phyloP scores from a whole-genome alignment of 2,797 vertebrate species.

The Dicrostonyx torquatus region DNA sequence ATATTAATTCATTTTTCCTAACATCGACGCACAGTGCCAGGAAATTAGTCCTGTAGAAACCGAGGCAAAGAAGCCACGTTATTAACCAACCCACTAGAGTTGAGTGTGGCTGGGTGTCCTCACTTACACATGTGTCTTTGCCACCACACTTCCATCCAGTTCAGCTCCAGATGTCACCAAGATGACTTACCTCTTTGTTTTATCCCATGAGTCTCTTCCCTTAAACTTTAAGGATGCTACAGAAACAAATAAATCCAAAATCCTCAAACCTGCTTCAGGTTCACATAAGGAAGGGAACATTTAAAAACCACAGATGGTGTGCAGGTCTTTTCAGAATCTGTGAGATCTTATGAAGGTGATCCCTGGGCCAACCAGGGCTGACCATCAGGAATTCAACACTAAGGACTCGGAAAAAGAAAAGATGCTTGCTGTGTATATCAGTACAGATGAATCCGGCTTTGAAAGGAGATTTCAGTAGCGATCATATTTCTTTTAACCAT shows the following conservation, averaged over 20 bases:
- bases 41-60: constrained; percentile 45
- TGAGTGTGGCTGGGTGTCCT: not conserved
- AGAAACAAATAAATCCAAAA: not conserved
- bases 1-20: constrained; percentile 63
- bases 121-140: not conserved
- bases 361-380: not conserved
- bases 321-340: not conserved
- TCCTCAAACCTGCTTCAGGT: constrained; percentile 36
- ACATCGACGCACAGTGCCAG: constrained; percentile 22
- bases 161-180: not conserved
- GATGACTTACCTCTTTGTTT: not conserved
- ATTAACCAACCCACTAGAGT: not conserved
- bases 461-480: not conserved
- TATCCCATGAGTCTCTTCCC: not conserved
- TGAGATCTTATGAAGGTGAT: not conserved
- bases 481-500: not conserved
- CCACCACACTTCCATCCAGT: not conserved
- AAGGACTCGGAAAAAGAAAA: not conserved
- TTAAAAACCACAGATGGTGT: not conserved
- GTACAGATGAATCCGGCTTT: not conserved
- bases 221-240: not conserved
- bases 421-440: not conserved
- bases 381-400: not conserved
- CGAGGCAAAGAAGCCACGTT: not conserved
- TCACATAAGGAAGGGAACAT: not conserved